Percentiles rank a stretch among this genome's conserved stretches.
phyloP scores from a whole-genome alignment of 2,797 vertebrate genomes.

The Sebastes matsubarae region DNA sequence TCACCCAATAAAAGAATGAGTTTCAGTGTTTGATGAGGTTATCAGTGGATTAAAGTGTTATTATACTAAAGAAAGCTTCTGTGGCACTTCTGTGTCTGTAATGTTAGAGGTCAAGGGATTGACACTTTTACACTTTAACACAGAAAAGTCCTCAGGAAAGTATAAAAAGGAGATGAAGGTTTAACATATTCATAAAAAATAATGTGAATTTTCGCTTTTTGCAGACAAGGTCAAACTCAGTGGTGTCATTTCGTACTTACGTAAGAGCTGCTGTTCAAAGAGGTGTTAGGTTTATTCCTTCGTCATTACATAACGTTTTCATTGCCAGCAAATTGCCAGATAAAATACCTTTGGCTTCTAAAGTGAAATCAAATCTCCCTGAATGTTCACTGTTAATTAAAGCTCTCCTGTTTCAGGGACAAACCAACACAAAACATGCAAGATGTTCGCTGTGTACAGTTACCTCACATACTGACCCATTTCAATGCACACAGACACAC shows the following conservation, averaged over 20 bases:
- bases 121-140: not conserved
- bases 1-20: not conserved
- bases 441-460: not conserved
- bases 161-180: not conserved
- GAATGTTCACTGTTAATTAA: constrained; percentile 47
- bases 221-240: not conserved
- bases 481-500: not conserved
- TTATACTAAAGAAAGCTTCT: not conserved
- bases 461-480: not conserved
- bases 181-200: not conserved
- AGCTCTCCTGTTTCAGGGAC: constrained; percentile 20
- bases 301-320: constrained; percentile 43
- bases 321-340: constrained; percentile 11
- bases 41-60: not conserved
- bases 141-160: not conserved
- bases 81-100: not conserved
- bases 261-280: constrained; percentile 19
- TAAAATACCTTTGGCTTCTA: constrained; percentile 33
- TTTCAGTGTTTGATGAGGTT: not conserved
- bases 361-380: constrained; percentile 35
- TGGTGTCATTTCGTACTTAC: not conserved
- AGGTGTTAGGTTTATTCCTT: not conserved
- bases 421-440: not conserved
- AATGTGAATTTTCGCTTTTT: not conserved
- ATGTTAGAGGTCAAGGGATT: not conserved